phyloP scores from a whole-genome alignment of 2,113 vertebrate genomes.

The Arvicanthis niloticus region DNA sequence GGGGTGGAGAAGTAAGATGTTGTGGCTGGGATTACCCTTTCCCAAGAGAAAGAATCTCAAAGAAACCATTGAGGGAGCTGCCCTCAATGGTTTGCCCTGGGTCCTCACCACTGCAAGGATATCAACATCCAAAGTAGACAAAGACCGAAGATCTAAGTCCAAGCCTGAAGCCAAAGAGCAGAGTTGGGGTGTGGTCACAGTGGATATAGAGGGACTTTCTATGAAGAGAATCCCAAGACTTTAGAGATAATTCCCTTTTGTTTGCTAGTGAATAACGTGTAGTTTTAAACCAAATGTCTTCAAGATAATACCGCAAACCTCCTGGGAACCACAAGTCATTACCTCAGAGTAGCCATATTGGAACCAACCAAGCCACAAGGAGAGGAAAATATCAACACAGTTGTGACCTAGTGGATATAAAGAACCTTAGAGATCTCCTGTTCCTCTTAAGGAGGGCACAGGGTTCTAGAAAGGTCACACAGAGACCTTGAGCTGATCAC shows the following conservation, averaged over 20 bases:
- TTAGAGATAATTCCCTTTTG: not conserved
- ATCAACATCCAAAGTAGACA: not conserved
- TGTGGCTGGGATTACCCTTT: not conserved
- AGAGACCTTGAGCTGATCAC: not conserved
- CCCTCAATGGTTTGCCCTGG: not conserved
- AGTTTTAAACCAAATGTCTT: slow-evolving; percentile 5
- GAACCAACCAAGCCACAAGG: not conserved
- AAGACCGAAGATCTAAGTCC: slow-evolving; percentile 26
- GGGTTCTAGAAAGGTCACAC: not conserved
- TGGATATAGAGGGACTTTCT: not conserved
- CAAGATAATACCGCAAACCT: not conserved
- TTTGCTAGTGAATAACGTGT: slow-evolving; percentile 4
- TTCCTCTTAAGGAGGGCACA: not conserved
- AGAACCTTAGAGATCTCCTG: not conserved
- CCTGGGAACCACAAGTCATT: not conserved
- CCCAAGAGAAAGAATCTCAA: not conserved
- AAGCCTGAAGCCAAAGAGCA: not conserved
- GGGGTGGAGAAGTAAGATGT: not conserved
- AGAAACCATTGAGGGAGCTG: no score
- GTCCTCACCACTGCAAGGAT: not conserved
- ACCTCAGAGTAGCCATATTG: not conserved
- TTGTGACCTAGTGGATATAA: not conserved
- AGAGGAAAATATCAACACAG: not conserved
- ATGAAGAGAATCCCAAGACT: not conserved
- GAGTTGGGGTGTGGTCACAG: not conserved